phyloP scores from a whole-genome alignment of 2,797 vertebrate species.

The Notoglanidium macrostoma region DNA sequence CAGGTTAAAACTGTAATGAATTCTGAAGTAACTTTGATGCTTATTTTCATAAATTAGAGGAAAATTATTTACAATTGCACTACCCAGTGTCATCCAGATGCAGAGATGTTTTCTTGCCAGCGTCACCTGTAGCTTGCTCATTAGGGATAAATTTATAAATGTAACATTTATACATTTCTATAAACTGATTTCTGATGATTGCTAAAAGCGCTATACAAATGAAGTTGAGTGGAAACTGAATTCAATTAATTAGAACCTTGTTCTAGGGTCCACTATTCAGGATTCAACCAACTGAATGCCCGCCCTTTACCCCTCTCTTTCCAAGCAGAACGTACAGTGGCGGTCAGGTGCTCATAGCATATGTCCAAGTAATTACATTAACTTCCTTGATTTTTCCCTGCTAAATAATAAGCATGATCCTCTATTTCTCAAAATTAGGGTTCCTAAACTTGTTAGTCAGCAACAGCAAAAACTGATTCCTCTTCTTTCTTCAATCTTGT shows the following conservation, averaged over 20 bases:
- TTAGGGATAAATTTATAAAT: background rate
- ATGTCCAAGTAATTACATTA: no score
- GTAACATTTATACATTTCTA: background rate
- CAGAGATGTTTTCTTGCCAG: background rate
- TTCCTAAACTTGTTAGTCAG: no score
- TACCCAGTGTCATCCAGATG: background rate
- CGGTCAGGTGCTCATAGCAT: no score
- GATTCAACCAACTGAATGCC: no score
- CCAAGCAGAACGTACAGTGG: no score
- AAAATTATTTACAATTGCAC: background rate
- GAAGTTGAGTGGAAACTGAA: background rate
- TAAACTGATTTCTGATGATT: background rate
- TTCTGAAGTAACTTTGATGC: background rate
- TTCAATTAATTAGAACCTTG: background rate
- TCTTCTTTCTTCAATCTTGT: no score
- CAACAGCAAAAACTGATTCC: no score
- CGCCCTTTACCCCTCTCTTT: no score
- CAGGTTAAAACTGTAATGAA: background rate
- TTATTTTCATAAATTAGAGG: background rate
- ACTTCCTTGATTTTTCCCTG: no score
- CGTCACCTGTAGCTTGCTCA: background rate
- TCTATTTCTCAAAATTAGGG: no score
- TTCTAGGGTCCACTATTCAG: background rate
- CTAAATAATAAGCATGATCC: no score
- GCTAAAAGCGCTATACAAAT: background rate